phyloP scores from a whole-genome alignment of 2,797 vertebrate genomes.

The Aselliscus stoliczkanus region DNA sequence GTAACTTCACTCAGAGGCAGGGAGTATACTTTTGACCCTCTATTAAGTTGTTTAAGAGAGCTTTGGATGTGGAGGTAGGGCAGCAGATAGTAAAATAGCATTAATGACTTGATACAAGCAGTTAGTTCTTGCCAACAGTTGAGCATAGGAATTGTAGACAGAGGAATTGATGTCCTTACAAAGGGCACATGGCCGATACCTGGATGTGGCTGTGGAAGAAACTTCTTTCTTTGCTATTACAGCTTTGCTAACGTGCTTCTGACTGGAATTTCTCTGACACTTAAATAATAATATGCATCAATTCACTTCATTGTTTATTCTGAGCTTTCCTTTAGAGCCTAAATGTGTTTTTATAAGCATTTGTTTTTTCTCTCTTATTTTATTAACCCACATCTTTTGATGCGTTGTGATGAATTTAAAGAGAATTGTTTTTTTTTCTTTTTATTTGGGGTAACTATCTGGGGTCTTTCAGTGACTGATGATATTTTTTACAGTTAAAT shows the following conservation, averaged over 20 bases:
- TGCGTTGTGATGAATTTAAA: background rate
- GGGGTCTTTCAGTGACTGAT: background rate
- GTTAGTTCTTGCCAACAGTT: background rate
- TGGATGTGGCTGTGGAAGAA: background rate
- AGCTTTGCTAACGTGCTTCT: background rate
- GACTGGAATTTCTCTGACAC: background rate
- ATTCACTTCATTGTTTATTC: background rate
- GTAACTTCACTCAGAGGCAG: background rate
- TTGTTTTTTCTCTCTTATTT: background rate
- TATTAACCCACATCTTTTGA: background rate
- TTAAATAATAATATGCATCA: background rate
- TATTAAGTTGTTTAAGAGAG: background rate
- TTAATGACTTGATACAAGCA: background rate
- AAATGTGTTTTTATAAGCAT: background rate
- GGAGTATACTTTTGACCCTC: background rate
- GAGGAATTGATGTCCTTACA: background rate
- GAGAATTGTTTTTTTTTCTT: background rate
- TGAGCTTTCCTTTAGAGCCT: background rate
- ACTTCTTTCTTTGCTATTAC: background rate
- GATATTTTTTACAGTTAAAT: background rate
- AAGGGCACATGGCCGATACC: rapidly evolving
- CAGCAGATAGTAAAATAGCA: background rate
- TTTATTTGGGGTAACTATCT: background rate
- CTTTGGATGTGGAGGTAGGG: background rate
- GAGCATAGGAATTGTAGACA: no score